Conservation (phyloP, 92 coral and sea anemone genomes). For the Actinostola sp. region DNA sequence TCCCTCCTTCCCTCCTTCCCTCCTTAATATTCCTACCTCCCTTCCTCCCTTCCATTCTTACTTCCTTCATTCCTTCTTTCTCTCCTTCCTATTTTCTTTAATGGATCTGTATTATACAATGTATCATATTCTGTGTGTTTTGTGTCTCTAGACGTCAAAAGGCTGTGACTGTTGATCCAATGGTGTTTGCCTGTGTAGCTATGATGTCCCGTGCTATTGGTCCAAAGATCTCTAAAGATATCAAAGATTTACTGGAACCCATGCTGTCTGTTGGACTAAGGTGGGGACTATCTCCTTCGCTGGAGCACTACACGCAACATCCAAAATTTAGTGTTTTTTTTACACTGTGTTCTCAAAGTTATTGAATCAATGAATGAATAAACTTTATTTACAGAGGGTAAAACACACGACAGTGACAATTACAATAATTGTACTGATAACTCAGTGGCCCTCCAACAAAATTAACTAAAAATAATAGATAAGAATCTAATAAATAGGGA, state of each 20-base stretch:
- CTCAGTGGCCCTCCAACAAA: too few relatives aligned
- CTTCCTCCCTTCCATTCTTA: not conserved
- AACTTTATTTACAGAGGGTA: too few relatives aligned
- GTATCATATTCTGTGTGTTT: not conserved
- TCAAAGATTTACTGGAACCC: slow-evolving; percentile 89
- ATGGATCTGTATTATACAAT: not conserved
- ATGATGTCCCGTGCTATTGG: slow-evolving; percentile 98
- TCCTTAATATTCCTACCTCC: not conserved
- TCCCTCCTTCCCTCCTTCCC: not conserved
- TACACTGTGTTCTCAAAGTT: too few relatives aligned
- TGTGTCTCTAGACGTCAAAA: slow-evolving; percentile 73
- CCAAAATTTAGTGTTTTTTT: too few relatives aligned
- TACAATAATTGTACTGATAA: too few relatives aligned
- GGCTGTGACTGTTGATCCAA: slow-evolving; percentile 92
- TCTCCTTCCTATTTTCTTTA: not conserved
- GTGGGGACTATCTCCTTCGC: slow-evolving; percentile 26
- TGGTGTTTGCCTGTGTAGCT: slow-evolving; percentile 99
- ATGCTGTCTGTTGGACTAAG: slow-evolving; percentile 97
- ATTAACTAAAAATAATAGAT: too few relatives aligned
- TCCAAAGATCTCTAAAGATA: slow-evolving; percentile 90
- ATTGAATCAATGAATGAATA: too few relatives aligned
- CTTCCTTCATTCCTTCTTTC: not conserved
- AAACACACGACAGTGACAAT: too few relatives aligned
- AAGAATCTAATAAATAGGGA: too few relatives aligned
- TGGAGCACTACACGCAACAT: too few relatives aligned